Evolutionary conservation across 2,797 vertebrate species (phyloP).

Genomic region (Luscinia luscinia): DNA sequence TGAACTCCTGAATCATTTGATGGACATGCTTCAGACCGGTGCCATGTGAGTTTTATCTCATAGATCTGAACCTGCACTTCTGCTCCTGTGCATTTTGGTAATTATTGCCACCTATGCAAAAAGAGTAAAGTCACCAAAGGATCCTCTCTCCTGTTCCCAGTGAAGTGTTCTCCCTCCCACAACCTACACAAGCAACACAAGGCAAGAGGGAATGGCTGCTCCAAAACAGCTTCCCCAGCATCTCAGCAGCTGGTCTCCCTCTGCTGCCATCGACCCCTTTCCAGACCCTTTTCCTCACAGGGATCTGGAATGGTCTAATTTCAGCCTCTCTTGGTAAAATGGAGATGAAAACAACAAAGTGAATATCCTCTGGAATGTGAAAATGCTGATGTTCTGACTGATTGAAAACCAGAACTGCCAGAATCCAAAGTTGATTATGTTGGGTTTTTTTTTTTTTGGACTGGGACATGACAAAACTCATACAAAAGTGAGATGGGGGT

Average conservation of each 20-base stretch:
- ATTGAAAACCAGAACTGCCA: neutral
- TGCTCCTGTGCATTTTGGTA: neutral
- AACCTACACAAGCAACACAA: neutral
- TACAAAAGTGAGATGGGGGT: neutral
- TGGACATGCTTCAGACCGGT: neutral
- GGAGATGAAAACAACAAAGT: neutral
- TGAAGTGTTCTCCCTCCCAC: neutral
- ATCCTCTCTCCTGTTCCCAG: neutral
- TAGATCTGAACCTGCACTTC: neutral
- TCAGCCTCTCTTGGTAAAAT: neutral
- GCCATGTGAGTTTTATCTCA: neutral
- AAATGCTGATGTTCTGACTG: neutral
- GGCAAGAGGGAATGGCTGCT: neutral
- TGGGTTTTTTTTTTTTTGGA: neutral
- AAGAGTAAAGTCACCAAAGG: neutral
- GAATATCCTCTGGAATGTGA: neutral
- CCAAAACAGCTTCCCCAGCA: neutral
- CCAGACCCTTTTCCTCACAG: neutral
- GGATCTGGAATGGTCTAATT: neutral
- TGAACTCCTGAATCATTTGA: neutral
- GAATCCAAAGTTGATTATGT: neutral
- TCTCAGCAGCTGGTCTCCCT: neutral
- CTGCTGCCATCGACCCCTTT: neutral
- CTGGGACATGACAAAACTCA: constrained; percentile 1
- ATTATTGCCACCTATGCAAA: neutral